Evolutionary conservation across 2,888 invertebrate species (phyloP).

Genomic region (Clanis bilineata): DNA sequence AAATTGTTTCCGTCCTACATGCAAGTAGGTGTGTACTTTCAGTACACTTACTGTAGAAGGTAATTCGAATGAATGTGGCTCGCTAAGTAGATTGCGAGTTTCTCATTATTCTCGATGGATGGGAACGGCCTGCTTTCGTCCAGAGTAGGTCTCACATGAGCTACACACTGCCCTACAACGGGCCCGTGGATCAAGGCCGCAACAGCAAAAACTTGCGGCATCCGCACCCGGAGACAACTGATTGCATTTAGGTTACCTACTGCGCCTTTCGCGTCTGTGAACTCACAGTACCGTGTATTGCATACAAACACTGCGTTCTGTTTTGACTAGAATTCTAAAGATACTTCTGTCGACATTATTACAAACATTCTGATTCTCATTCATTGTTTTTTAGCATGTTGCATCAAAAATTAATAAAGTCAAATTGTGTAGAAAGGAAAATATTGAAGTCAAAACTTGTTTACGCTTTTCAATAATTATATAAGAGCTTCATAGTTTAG

Average conservation of each 20-base stretch:
- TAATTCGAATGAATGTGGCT: slow-evolving; percentile 1
- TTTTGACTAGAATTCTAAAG: neutral
- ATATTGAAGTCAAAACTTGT: no score
- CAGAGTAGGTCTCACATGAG: slow-evolving; percentile 47
- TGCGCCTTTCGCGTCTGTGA: slow-evolving; percentile 38
- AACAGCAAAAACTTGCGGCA: slow-evolving; percentile 58
- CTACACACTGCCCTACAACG: slow-evolving; percentile 63
- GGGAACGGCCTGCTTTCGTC: slow-evolving; percentile 67
- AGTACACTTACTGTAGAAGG: neutral
- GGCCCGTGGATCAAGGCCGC: slow-evolving; percentile 59
- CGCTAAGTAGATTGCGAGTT: slow-evolving; percentile 35
- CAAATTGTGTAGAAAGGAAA: no score
- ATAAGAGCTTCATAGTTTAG: no score
- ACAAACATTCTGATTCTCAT: no score
- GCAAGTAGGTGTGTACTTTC: neutral
- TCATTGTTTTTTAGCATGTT: no score
- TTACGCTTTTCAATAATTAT: no score
- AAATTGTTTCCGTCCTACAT: no score
- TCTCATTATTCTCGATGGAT: slow-evolving; percentile 59
- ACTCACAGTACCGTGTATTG: slow-evolving; percentile 31
- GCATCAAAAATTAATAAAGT: no score
- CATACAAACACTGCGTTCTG: slow-evolving; percentile 25
- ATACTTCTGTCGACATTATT: neutral
- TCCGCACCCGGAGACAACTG: slow-evolving; percentile 57
- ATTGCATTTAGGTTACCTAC: slow-evolving; percentile 59